Conservation (phyloP, 2,797 vertebrate species). For the Coregonus suidteri region DNA sequence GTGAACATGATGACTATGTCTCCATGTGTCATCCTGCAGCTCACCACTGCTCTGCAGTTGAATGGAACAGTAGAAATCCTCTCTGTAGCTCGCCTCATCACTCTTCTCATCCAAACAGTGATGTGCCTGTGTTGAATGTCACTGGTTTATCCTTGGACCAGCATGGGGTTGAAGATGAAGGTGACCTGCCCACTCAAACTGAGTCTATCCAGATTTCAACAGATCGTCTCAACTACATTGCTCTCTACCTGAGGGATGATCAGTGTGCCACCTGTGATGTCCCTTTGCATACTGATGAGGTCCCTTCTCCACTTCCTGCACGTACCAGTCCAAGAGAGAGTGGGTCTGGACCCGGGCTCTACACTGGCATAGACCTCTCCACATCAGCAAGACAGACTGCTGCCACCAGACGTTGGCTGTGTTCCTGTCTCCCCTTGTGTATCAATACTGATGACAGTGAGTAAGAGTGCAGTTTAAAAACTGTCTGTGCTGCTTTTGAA, state of each 20-base stretch:
- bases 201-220: not conserved
- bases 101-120: not conserved
- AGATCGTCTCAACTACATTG: not conserved
- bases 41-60: not conserved
- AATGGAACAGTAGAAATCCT: not conserved
- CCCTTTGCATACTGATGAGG: not conserved
- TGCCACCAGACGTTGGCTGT: no score
- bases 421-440: no score
- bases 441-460: no score
- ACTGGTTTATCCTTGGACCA: not conserved
- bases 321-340: no score
- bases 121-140: not conserved
- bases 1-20: conserved; percentile 77
- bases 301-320: not conserved
- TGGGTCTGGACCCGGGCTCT: no score
- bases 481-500: not conserved
- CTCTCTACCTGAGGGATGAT: not conserved
- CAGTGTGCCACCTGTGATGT: not conserved
- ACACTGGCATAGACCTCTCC: no score
- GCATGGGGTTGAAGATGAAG: not conserved
- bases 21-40: conserved; percentile 73
- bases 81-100: not conserved
- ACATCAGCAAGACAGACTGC: no score
- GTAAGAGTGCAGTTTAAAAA: no score
- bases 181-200: not conserved